These are phyloP conservation scores for Hydroisotoma schaefferi DNA, from an alignment of 2,888 invertebrate species.

Conservation along the genomic window DNA sequence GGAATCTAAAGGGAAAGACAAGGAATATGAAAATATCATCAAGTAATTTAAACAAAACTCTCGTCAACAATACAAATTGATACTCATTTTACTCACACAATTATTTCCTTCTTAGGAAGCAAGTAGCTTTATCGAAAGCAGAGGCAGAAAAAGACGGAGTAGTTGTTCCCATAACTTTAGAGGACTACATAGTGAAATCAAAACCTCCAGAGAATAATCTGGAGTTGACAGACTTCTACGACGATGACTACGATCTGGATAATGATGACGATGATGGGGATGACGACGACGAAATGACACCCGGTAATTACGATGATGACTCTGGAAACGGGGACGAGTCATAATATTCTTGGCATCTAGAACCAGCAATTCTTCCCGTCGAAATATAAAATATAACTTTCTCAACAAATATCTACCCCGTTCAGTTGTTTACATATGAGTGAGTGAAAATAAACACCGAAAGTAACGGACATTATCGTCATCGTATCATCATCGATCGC, in stretches of 20 bases:
- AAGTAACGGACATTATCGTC: too few relatives aligned
- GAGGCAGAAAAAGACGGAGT: slow-evolving; percentile 97
- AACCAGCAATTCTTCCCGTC: not conserved
- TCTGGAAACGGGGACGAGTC: slow-evolving; percentile 49
- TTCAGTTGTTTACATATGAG: too few relatives aligned
- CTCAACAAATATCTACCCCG: too few relatives aligned
- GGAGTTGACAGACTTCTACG: slow-evolving; percentile 94
- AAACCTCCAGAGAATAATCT: slow-evolving; percentile 77
- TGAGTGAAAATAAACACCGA: too few relatives aligned
- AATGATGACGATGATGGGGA: slow-evolving; percentile 57
- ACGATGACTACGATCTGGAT: slow-evolving; percentile 84
- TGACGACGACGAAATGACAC: slow-evolving; percentile 50
- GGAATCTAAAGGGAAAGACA: slow-evolving; percentile 95
- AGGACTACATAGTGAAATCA: slow-evolving; percentile 93
- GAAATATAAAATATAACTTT: too few relatives aligned
- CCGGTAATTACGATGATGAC: slow-evolving; percentile 50
- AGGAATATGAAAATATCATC: slow-evolving; percentile 98
- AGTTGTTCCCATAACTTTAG: slow-evolving; percentile 91
- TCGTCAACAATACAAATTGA: too few relatives aligned
- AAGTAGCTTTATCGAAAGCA: slow-evolving; percentile 88
- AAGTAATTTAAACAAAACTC: slow-evolving; percentile 60
- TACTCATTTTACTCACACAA: too few relatives aligned
- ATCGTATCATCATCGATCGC: too few relatives aligned
- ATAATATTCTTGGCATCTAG: slow-evolving; percentile 22
- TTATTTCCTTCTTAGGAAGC: slow-evolving; percentile 66